Evolutionary conservation across 1,140 invertebrate genomes (phyloP).

Genomic region (Brachionus plicatilis): DNA sequence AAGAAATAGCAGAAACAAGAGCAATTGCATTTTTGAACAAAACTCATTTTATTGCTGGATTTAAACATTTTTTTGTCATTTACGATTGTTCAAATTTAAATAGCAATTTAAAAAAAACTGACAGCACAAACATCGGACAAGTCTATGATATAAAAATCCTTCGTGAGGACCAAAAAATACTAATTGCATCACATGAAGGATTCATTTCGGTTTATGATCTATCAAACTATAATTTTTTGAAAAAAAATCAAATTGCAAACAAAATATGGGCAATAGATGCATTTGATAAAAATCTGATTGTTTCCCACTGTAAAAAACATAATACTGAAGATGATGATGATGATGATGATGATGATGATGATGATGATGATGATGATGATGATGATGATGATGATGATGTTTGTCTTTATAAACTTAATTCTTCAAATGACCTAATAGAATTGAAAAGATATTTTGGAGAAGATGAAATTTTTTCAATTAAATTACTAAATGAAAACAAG

Average conservation of each 20-base stretch:
- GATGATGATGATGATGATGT: no score
- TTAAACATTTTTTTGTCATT: background rate
- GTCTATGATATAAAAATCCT: background rate
- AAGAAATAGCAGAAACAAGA: background rate
- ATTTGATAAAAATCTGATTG: background rate
- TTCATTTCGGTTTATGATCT: background rate
- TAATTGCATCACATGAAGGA: background rate
- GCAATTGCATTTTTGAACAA: background rate
- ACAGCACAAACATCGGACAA: background rate
- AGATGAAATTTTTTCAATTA: background rate
- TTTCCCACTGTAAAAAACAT: background rate
- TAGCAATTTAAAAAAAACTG: background rate
- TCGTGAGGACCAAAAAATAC: background rate
- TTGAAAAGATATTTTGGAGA: no score
- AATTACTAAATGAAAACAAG: background rate
- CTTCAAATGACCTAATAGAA: background rate
- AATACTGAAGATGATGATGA: no score
- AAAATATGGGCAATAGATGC: background rate
- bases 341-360: no score
- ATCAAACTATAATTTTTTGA: background rate
- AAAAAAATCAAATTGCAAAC: background rate
- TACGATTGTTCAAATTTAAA: background rate
- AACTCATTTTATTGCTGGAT: background rate
- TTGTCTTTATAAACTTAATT: background rate
- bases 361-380: no score